phyloP scores from a whole-genome alignment of 2,113 vertebrate species.

The Daboia siamensis region DNA sequence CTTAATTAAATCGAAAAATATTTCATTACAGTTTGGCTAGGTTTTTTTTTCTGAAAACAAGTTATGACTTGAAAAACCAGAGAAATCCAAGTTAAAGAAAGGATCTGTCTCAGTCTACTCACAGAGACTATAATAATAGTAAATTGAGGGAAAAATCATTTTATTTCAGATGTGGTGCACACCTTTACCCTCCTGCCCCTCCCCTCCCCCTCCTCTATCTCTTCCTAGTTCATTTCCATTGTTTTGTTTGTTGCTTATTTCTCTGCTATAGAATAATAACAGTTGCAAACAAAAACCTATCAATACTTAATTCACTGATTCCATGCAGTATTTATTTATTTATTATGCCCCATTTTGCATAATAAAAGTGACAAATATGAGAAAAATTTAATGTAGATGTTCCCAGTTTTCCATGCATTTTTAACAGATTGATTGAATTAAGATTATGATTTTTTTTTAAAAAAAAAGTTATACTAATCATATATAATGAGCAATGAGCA shows the following conservation, averaged over 20 bases:
- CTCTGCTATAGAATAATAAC: background rate
- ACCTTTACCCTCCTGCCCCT: background rate
- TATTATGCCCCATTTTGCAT: no score
- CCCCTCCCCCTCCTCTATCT: accelerated
- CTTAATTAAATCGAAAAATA: conserved; percentile 79
- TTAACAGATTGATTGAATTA: background rate
- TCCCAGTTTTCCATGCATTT: background rate
- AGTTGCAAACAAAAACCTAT: background rate
- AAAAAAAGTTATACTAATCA: background rate
- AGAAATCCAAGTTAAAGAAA: conserved; percentile 60
- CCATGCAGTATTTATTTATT: no score
- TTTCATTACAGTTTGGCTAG: conserved; percentile 52
- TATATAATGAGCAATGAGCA: background rate
- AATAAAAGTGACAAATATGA: background rate
- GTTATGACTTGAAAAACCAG: conserved; percentile 63
- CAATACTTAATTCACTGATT: background rate
- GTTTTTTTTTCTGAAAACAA: conserved; percentile 59
- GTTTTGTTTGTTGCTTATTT: background rate
- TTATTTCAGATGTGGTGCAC: background rate
- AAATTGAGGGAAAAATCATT: background rate
- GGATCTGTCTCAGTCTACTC: conserved; percentile 46
- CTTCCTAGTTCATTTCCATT: background rate
- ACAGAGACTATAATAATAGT: conserved; percentile 37
- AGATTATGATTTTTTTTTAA: background rate
- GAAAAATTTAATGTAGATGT: background rate